Percentiles rank a stretch among this genome's conserved stretches.
These are phyloP conservation scores for Coreoperca whiteheadi DNA, from an alignment of 2,113 vertebrate genomes.

Conservation along the genomic window DNA sequence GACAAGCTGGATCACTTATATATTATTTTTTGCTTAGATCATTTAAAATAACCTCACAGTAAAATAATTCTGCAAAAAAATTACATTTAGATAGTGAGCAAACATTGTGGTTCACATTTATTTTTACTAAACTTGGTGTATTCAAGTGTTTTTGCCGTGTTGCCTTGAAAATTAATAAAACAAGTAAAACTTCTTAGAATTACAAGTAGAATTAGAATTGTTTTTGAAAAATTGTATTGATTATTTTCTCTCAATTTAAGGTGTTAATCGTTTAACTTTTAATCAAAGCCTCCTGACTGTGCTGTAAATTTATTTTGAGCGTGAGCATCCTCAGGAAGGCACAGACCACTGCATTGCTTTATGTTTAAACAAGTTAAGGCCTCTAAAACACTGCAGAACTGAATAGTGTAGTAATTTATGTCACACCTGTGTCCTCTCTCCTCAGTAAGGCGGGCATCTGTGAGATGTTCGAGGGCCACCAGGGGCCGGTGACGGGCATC, in stretches of 20 bases:
- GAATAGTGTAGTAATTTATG: not conserved
- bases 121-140: not conserved
- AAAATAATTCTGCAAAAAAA: not conserved
- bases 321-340: not conserved
- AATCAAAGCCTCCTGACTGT: not conserved
- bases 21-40: not conserved
- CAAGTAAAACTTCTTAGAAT: not conserved
- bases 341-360: not conserved
- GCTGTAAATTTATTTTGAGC: not conserved
- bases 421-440: conserved; percentile 19
- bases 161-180: not conserved
- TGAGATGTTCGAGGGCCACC: conserved; percentile 98
- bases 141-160: not conserved
- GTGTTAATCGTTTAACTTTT: not conserved
- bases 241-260: not conserved
- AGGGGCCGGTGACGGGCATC: conserved; percentile 97
- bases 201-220: not conserved
- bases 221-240: not conserved
- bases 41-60: not conserved
- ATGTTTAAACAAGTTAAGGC: not conserved
- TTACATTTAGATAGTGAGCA: not conserved
- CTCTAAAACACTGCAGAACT: not conserved
- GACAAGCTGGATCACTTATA: not conserved
- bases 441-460: conserved; percentile 97
- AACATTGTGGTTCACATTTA: no score